These are phyloP conservation scores for Eremobia ochroleuca DNA, from an alignment of 2,888 invertebrate species.

Conservation along the genomic window DNA sequence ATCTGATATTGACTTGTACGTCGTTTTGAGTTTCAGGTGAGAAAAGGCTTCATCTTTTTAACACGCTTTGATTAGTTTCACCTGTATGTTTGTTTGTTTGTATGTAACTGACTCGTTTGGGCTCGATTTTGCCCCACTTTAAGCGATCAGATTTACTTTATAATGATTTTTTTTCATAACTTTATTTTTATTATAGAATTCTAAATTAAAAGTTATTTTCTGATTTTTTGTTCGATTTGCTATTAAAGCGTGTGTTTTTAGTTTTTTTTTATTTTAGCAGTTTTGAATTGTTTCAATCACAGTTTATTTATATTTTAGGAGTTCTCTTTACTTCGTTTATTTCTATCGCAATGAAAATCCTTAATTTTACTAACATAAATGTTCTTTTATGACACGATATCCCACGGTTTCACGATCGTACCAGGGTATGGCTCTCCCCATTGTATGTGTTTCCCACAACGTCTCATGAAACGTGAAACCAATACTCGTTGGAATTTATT, in stretches of 20 bases:
- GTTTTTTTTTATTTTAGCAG: too few relatives aligned
- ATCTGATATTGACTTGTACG: background rate
- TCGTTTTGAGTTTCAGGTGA: background rate
- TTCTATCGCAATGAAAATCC: conserved; percentile 32
- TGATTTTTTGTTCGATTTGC: too few relatives aligned
- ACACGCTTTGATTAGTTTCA: too few relatives aligned
- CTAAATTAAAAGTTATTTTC: too few relatives aligned
- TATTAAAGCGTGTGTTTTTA: too few relatives aligned
- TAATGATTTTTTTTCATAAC: too few relatives aligned
- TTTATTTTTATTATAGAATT: too few relatives aligned
- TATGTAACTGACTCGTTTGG: too few relatives aligned
- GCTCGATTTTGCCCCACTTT: too few relatives aligned
- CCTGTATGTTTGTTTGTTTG: too few relatives aligned
- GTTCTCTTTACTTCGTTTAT: conserved; percentile 2
- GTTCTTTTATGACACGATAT: conserved; percentile 49
- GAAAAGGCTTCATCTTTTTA: background rate
- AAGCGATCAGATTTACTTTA: too few relatives aligned
- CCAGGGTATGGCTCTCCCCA: conserved; percentile 56
- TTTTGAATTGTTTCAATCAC: background rate
- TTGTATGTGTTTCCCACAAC: conserved; percentile 65
- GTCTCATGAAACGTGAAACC: conserved; percentile 58
- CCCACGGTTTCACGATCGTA: conserved; percentile 66
- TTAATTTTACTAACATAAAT: conserved; percentile 39
- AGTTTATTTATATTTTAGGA: too few relatives aligned
- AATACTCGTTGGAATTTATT: conserved; percentile 51